Conservation (phyloP, 2,113 vertebrate genomes). For the Takifugu bimaculatus region DNA sequence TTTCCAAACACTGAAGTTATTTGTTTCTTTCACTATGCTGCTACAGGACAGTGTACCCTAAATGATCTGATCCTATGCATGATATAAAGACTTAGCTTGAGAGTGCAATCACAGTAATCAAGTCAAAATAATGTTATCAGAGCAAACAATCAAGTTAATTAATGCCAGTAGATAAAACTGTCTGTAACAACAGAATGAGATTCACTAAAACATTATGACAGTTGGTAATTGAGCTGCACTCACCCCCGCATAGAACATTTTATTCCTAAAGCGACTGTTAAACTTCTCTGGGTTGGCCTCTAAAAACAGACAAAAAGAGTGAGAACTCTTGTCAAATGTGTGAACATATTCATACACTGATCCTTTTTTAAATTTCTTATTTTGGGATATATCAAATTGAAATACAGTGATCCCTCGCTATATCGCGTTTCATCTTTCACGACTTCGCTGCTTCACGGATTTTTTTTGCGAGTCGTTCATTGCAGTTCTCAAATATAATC, state of each 20-base stretch:
- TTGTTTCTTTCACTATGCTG: not conserved
- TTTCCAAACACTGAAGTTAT: not conserved
- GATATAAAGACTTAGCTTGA: not conserved
- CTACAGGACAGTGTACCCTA: not conserved
- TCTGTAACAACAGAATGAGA: not conserved
- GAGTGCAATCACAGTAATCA: not conserved
- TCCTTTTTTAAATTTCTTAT: no score
- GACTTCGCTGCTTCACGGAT: no score
- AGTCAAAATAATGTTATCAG: not conserved
- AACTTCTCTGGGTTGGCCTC: constrained; percentile 98
- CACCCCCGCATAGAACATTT: constrained; percentile 98
- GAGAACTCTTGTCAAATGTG: no score
- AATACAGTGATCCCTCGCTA: no score
- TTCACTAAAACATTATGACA: not conserved
- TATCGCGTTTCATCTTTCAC: no score
- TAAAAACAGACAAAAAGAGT: constrained; percentile 47
- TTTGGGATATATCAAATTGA: no score
- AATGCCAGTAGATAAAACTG: not conserved
- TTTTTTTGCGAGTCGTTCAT: no score
- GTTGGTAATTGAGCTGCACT: constrained; percentile 52
- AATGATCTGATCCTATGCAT: not conserved
- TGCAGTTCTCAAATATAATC: no score
- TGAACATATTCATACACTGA: no score
- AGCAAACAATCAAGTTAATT: not conserved
- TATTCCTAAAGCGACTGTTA: constrained; percentile 95